These are phyloP conservation scores for Achlya flavicornis DNA, from an alignment of 2,888 invertebrate genomes.

Conservation along the genomic window DNA sequence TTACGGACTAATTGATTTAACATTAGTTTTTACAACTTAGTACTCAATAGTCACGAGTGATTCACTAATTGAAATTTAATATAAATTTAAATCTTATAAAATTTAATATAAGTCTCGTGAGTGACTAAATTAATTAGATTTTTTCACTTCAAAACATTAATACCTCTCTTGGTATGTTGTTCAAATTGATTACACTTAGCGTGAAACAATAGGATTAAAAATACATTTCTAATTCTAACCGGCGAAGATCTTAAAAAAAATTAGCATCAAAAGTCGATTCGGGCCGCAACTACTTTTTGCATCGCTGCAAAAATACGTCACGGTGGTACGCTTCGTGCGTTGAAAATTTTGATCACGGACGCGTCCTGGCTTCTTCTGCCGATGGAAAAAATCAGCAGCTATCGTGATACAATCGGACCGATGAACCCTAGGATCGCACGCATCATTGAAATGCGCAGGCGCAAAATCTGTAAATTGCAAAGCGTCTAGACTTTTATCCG, in stretches of 20 bases:
- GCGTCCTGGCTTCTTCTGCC: conserved; percentile 51
- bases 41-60: conserved; percentile 36
- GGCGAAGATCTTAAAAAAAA: conserved; percentile 36
- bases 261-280: conserved; percentile 62
- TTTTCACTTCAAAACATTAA: conserved; percentile 29
- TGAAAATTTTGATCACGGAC: conserved; percentile 75
- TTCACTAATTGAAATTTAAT: conserved; percentile 22
- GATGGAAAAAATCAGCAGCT: conserved; percentile 54
- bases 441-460: conserved; percentile 77
- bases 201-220: conserved; percentile 59
- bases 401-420: conserved; percentile 64
- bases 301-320: conserved; percentile 71
- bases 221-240: conserved; percentile 50
- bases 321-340: conserved; percentile 64
- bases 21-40: conserved; percentile 53
- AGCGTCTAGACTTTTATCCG: conserved; percentile 74
- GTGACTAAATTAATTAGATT: conserved; percentile 29
- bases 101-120: conserved; percentile 25
- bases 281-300: conserved; percentile 63
- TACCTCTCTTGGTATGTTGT: conserved; percentile 39
- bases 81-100: conserved; percentile 27
- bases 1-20: conserved; percentile 61
- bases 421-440: conserved; percentile 72
- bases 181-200: conserved; percentile 53
- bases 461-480: conserved; percentile 77